Conservation (phyloP, 1,140 invertebrate genomes). For the Nomia melanderi region DNA sequence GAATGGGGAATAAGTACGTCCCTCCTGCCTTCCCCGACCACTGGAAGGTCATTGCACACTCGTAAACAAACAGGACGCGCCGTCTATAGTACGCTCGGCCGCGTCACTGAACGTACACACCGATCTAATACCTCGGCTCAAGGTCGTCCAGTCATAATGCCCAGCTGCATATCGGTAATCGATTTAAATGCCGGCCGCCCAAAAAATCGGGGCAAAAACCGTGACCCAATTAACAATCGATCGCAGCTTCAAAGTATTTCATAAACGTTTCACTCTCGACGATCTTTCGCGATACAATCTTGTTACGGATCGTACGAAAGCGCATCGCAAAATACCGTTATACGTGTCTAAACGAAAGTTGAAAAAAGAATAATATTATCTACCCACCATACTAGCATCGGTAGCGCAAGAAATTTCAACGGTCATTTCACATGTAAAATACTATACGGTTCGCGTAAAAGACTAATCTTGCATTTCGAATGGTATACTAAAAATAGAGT, state of each 20-base stretch:
- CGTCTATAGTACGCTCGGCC: conserved; percentile 46
- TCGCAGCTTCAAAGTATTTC: too few species aligned
- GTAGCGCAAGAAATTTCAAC: too few species aligned
- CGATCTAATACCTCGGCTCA: conserved; percentile 54
- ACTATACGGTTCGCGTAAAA: not conserved
- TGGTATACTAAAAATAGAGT: too few species aligned
- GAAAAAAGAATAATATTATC: not conserved
- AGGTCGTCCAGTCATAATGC: conserved; percentile 51
- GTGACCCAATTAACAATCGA: not conserved
- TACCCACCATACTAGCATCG: not conserved
- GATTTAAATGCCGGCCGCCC: conserved; percentile 10
- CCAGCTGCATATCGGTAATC: conserved; percentile 38
- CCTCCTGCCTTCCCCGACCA: conserved; percentile 31
- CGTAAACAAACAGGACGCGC: conserved; percentile 63
- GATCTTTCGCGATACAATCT: too few species aligned
- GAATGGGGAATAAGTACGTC: conserved; percentile 60
- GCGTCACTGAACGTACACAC: conserved; percentile 59
- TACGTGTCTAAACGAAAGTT: not conserved
- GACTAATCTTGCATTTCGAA: too few species aligned
- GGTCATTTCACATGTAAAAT: too few species aligned
- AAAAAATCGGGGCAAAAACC: conserved; percentile 13
- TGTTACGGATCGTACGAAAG: too few species aligned
- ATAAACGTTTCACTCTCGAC: too few species aligned
- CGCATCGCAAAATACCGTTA: too few species aligned
- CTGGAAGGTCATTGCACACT: conserved; percentile 63